These are phyloP conservation scores for Ceramica pisi DNA, from an alignment of 2,888 invertebrate genomes.

Conservation along the genomic window DNA sequence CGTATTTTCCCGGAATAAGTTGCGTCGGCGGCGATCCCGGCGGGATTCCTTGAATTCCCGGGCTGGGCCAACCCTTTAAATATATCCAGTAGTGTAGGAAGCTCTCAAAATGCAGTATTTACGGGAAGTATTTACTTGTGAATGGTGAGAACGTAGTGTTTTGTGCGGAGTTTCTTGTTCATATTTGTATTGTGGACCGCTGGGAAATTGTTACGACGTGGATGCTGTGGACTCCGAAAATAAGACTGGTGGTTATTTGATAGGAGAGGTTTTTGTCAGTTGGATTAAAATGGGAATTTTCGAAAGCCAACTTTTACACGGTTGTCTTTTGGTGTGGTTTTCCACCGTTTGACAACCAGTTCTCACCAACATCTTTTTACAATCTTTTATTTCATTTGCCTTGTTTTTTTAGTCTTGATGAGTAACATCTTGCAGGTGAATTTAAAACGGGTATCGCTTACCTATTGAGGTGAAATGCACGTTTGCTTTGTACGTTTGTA, in stretches of 20 bases:
- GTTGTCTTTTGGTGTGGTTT: no score
- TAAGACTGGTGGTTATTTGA: not conserved
- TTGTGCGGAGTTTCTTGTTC: conserved; percentile 19
- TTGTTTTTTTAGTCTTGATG: no score
- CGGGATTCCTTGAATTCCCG: conserved; percentile 69
- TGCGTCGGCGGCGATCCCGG: conserved; percentile 59
- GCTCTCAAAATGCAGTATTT: conserved; percentile 57
- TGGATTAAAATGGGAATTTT: not conserved
- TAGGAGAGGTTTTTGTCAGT: not conserved
- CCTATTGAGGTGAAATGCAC: no score
- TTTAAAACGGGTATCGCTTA: no score
- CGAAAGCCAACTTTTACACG: not conserved
- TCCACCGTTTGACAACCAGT: no score
- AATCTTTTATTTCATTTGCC: no score
- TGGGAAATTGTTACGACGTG: conserved; percentile 36
- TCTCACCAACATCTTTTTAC: no score
- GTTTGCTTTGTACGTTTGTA: no score
- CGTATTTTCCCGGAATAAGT: conserved; percentile 61
- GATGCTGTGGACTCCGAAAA: not conserved
- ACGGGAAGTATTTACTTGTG: conserved; percentile 45
- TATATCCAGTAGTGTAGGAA: conserved; percentile 54
- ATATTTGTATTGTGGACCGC: conserved; percentile 49
- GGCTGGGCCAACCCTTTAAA: conserved; percentile 69
- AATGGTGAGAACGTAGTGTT: conserved; percentile 30
- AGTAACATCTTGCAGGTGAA: no score